These are phyloP conservation scores for Orientallactaga bullata DNA, from an alignment of 2,113 vertebrate genomes.

Conservation along the genomic window DNA sequence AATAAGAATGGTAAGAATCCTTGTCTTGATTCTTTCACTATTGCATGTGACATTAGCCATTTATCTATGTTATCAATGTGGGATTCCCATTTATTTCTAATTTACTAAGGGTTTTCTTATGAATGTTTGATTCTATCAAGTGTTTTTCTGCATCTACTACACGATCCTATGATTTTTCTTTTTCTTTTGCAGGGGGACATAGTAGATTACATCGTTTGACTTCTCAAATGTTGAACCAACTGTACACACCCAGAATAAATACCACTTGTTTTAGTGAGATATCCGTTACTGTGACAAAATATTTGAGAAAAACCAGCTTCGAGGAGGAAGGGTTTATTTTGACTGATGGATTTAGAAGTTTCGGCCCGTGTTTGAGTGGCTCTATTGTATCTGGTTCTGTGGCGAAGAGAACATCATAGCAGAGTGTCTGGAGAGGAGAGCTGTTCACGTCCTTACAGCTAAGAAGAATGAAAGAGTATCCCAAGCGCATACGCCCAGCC, in stretches of 20 bases:
- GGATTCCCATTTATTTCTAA: not conserved
- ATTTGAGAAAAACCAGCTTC: not conserved
- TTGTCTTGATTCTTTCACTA: not conserved
- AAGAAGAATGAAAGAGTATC: not conserved
- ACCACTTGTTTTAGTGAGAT: not conserved
- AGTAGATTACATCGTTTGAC: not conserved
- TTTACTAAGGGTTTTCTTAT: conserved; percentile 18
- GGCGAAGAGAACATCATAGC: not conserved
- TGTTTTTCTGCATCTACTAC: not conserved
- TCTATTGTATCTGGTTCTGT: not conserved
- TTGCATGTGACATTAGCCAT: not conserved
- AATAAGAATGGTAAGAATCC: not conserved
- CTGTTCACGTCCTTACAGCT: not conserved
- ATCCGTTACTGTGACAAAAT: not conserved
- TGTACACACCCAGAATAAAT: conserved; percentile 9
- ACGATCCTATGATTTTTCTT: not conserved
- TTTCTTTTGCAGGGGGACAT: conserved; percentile 8
- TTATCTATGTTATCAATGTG: not conserved
- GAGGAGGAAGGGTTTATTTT: not conserved
- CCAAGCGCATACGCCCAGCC: not conserved
- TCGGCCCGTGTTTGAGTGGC: not conserved
- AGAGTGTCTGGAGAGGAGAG: not conserved
- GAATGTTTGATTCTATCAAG: not conserved
- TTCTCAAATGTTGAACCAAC: conserved; percentile 41
- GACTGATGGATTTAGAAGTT: not conserved